Base-by-base conservation (phyloP, 2,888 invertebrate species). In the Macrophya alboannulata region DNA sequence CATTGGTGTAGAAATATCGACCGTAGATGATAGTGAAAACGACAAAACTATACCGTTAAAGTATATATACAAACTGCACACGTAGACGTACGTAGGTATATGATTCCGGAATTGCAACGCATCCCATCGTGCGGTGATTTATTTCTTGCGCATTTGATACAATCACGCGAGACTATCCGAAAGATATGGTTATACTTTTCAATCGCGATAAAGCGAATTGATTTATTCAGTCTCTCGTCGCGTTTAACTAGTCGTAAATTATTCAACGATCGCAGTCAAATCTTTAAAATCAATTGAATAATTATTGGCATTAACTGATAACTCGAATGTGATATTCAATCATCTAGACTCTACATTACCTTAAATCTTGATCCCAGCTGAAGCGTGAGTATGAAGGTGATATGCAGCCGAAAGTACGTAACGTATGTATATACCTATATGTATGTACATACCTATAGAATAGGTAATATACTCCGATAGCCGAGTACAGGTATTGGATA, bases 361-460 rank as follows among this genome's bases (percentile, higher is more conserved):
- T 55, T n/a, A n/a, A n/a, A n/a, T 55, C 55, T 55, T 55, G 55
- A 55, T 55, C 55, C 55, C 55, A 55, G 55, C 55, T 55, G 31
- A 31, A 31, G n/a, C 55, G 55, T 55, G 55, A 55, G n/a, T 55
- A 55, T n/a, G n/a, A 55, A n/a, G 55, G 55, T 31, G 31, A 31
- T n/a, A n/a, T 55, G 55, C 55, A n/a, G 55, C n/a, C 17, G 5
- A 55, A 8, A 55, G 62, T 25, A 12, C 48, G 48, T 25, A 25
- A 72, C 71, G 71, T 71, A 71, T 71, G 17, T n/a, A 62, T 62
- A n/a, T 62, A 62, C 62, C 3, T 62, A 62, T 25, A 62, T 5
- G 25, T 62, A n/a, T 62, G 3, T 17, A 62, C 4, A 21, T 62
- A n/a, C n/a, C 15, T 72, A 72, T n/a, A 40, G 71, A 55, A 55